Base-by-base conservation (phyloP, 2,888 invertebrate species). In the Clunio marinus region DNA sequence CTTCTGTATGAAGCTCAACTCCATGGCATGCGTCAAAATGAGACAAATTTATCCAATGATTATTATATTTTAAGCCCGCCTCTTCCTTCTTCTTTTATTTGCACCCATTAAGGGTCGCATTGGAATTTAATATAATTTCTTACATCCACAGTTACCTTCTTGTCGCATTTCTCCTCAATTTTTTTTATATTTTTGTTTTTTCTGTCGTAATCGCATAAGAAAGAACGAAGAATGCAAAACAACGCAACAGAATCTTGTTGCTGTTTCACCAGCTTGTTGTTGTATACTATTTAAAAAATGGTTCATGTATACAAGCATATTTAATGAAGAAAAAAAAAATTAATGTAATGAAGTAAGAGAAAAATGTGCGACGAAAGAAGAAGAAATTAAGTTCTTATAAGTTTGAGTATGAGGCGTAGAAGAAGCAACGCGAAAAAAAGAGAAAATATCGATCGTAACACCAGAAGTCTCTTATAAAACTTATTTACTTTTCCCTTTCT, bases 281-380 rank as follows among this genome's bases (percentile, higher is more conserved):
- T 45, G 45, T 45, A n/a, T 45, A 45, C 13, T 45, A 45, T 45
- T 45, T 45, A 7, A 45, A n/a, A 15, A 45, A 45, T 45, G 45
- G 8, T 13, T 45, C 45, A 15, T 45, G 45, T 45, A 15, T 45
- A 55, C 24, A 24, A 55, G 55, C 13, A 55, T 55, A 55, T 55
- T 55, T 55, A 55, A 55, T 55, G 55, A 55, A 55, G 22, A 22
- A 55, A 13, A 55, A 55, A 55, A 25, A 55, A 55, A 55, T 55
- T 25, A 55, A 55, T 55, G 55, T 55, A 55, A 55, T 55, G 55
- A 55, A 55, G 25, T 22, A 13, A 25, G 55, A n/a, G 55, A 24
- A n/a, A 24, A 22, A 25, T 4, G 25, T 8, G 17, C 13, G 24
- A 8, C 20, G 24, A 8, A 55, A 55, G 25, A 55, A 22, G 55